Evolutionary conservation across 1,140 invertebrate genomes (phyloP).

Genomic region (Drosophila sturtevanti): DNA sequence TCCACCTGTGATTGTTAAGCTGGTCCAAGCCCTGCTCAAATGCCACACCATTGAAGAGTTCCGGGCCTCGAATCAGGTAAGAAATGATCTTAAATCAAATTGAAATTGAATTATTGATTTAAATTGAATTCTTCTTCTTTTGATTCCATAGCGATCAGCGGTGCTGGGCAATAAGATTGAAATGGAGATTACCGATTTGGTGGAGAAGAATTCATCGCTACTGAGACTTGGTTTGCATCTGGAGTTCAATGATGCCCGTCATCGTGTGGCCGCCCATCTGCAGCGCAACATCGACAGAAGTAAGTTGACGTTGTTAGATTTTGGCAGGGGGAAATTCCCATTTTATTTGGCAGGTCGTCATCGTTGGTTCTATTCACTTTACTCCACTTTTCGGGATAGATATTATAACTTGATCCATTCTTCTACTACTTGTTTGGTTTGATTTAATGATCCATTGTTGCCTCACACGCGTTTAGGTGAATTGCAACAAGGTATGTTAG

Average conservation of each 20-base stretch:
- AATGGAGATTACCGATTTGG: slow-evolving; percentile 97
- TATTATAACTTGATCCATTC: background rate
- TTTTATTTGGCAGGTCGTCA: slow-evolving; percentile 50
- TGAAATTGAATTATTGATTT: background rate
- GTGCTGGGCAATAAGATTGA: slow-evolving; percentile 98
- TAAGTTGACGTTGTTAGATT: slow-evolving; percentile 85
- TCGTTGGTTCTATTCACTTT: slow-evolving; percentile 54
- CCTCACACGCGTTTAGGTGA: slow-evolving; percentile 71
- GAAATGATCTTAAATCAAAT: slow-evolving; percentile 33
- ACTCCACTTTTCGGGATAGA: slow-evolving; percentile 50
- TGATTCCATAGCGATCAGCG: slow-evolving; percentile 91
- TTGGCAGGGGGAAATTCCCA: slow-evolving; percentile 7
- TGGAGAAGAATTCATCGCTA: slow-evolving; percentile 96
- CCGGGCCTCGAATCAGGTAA: slow-evolving; percentile 97
- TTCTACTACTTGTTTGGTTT: background rate
- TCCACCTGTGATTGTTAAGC: slow-evolving; percentile 90
- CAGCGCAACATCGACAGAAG: slow-evolving; percentile 98
- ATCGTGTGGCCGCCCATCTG: slow-evolving; percentile 95
- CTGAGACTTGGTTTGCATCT: slow-evolving; percentile 96
- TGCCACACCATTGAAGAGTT: slow-evolving; percentile 96
- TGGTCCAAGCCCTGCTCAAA: slow-evolving; percentile 93
- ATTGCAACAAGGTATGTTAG: slow-evolving; percentile 78
- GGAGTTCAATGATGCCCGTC: slow-evolving; percentile 97
- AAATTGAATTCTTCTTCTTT: background rate
- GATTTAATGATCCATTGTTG: slow-evolving; percentile 36